A percentile compares a stretch with the other conserved stretches of the same genome.
These are phyloP conservation scores for Phrynocephalus forsythii DNA, from an alignment of 2,797 vertebrate species.

Conservation along the genomic window DNA sequence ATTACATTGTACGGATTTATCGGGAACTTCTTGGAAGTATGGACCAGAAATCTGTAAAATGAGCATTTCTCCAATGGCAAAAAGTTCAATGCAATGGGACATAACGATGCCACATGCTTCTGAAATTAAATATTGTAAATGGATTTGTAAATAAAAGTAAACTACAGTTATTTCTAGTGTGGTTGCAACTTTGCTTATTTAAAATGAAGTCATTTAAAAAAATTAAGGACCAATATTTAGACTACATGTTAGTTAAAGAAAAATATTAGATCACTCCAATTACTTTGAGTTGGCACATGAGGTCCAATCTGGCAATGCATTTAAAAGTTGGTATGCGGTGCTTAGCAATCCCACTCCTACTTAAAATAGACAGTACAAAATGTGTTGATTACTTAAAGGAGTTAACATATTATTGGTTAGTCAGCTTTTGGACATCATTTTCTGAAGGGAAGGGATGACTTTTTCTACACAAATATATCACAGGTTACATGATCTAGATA, in stretches of 20 bases:
- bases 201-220: constrained; percentile 27
- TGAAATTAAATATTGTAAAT: constrained; percentile 14
- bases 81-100: background rate
- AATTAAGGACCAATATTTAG: constrained; percentile 23
- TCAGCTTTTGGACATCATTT: constrained; percentile 52
- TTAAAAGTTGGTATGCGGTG: constrained; percentile 30
- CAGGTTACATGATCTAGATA: constrained; percentile 1
- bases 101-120: constrained; percentile 9
- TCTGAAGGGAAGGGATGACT: background rate
- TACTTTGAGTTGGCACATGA: background rate
- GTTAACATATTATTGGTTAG: constrained; percentile 42
- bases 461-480: background rate
- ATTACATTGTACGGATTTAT: constrained; percentile 48
- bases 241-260: constrained; percentile 25
- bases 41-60: constrained; percentile 42
- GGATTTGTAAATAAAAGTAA: constrained; percentile 43
- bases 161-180: constrained; percentile 34
- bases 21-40: constrained; percentile 36
- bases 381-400: constrained; percentile 37
- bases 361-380: constrained; percentile 17
- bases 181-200: constrained; percentile 48
- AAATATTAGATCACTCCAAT: constrained; percentile 27
- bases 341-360: constrained; percentile 38
- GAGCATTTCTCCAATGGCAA: constrained; percentile 35
- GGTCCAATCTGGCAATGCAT: constrained; percentile 42